Conservation (phyloP, 2,797 vertebrate genomes). For the Cichlasoma orientale region DNA sequence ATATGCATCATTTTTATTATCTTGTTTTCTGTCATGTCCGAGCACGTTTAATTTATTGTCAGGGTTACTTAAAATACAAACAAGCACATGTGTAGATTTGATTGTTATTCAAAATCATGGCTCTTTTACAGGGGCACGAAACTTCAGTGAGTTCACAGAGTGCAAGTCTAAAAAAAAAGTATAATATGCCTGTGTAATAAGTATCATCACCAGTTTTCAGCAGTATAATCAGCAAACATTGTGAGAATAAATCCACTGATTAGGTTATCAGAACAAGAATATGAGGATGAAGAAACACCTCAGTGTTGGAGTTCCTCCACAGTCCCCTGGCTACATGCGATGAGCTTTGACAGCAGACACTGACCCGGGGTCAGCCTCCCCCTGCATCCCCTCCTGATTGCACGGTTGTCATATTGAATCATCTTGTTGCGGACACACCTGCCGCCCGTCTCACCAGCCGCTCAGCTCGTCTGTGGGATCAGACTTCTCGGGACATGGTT, state of each 20-base stretch:
- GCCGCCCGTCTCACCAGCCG: slow-evolving; percentile 54
- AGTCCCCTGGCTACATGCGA: slow-evolving; percentile 63
- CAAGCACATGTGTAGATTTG: background rate
- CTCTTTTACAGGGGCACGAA: slow-evolving; percentile 47
- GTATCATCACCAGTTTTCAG: slow-evolving; percentile 27
- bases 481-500: slow-evolving; percentile 76
- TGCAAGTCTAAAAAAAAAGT: slow-evolving; percentile 6
- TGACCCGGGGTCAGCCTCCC: slow-evolving; percentile 68
- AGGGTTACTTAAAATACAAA: slow-evolving; percentile 3
- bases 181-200: slow-evolving; percentile 18
- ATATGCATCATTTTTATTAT: slow-evolving; percentile 42
- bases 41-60: slow-evolving; percentile 18
- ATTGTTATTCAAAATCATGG: slow-evolving; percentile 20
- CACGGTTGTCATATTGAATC: slow-evolving; percentile 79
- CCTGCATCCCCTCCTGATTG: slow-evolving; percentile 77
- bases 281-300: slow-evolving; percentile 55
- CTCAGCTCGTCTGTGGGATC: slow-evolving; percentile 54
- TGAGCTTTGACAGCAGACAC: slow-evolving; percentile 75
- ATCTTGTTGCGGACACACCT: slow-evolving; percentile 79
- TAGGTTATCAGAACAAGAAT: slow-evolving; percentile 48
- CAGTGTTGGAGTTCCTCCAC: slow-evolving; percentile 31
- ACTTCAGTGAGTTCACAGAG: slow-evolving; percentile 6
- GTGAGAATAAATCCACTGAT: slow-evolving; percentile 57
- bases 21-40: slow-evolving; percentile 47
- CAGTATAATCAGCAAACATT: slow-evolving; percentile 57